These are phyloP conservation scores for Tachyglossus aculeatus DNA, from an alignment of 2,797 vertebrate species.

Conservation along the genomic window DNA sequence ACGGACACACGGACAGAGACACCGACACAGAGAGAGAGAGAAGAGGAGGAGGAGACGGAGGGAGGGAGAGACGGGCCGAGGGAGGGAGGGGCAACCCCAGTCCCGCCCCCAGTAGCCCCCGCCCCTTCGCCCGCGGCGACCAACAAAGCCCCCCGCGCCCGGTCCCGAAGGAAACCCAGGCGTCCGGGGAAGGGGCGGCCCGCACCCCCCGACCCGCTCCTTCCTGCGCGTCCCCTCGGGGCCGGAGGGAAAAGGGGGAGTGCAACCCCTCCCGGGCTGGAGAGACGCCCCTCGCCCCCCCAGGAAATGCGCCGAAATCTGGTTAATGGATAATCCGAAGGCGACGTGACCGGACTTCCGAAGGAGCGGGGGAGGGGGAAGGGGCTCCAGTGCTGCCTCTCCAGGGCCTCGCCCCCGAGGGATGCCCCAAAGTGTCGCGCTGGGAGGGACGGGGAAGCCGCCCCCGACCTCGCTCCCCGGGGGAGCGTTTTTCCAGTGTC, in stretches of 20 bases:
- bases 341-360: conserved; percentile 75
- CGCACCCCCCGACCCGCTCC: conserved; percentile 26
- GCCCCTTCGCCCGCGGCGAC: neutral
- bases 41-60: conserved; percentile 28
- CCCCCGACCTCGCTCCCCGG: neutral
- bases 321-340: conserved; percentile 76
- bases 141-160: conserved; percentile 48
- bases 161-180: neutral
- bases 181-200: conserved; percentile 19
- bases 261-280: conserved; percentile 48
- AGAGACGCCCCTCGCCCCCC: conserved; percentile 83
- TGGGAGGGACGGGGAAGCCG: neutral
- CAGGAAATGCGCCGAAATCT: conserved; percentile 74
- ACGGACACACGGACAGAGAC: conserved; percentile 40
- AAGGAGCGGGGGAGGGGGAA: conserved; percentile 53
- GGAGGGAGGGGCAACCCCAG: conserved; percentile 32
- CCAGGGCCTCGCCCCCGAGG: neutral
- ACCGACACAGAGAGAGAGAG: conserved; percentile 44
- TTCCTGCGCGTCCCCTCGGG: conserved; percentile 10
- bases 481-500: no score
- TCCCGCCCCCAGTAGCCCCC: neutral
- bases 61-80: conserved; percentile 46
- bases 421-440: neutral
- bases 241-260: conserved; percentile 43
- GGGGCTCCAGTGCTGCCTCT: neutral